Evolutionary conservation across 35 echinoderm and acorn worm species (phyloP).

Genomic region (Apostichopus californicus): DNA sequence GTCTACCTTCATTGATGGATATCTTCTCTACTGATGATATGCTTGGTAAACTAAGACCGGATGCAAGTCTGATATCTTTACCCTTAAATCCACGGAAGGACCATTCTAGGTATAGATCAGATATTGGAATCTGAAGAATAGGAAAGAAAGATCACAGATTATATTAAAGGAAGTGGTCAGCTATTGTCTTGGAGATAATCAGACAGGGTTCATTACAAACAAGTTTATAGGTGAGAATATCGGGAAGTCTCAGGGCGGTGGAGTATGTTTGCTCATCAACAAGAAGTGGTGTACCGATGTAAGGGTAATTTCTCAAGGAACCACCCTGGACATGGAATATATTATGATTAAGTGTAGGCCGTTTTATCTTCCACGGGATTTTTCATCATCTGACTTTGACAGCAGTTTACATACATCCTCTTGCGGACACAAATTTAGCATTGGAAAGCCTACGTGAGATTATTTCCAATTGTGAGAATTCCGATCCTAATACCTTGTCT

Average conservation of each 20-base stretch:
- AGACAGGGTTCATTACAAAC: too few species aligned
- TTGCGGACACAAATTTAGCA: neutral
- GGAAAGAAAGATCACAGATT: too few species aligned
- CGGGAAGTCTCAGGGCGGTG: neutral
- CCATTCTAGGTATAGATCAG: too few species aligned
- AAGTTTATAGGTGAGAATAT: neutral
- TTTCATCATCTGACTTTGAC: slow-evolving; percentile 17
- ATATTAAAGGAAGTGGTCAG: too few species aligned
- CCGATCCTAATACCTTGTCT: slow-evolving; percentile 36
- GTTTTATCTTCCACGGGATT: slow-evolving; percentile 31
- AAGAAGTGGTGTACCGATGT: slow-evolving; percentile 19
- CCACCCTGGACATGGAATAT: slow-evolving; percentile 9
- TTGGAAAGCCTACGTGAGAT: neutral
- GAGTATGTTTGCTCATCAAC: slow-evolving; percentile 2
- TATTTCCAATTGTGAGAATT: slow-evolving; percentile 7
- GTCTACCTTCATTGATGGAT: too few species aligned
- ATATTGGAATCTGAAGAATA: too few species aligned
- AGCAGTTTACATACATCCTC: slow-evolving; percentile 45
- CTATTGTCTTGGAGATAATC: too few species aligned
- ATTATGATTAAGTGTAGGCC: slow-evolving; percentile 44
- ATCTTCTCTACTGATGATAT: too few species aligned
- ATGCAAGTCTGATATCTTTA: too few species aligned
- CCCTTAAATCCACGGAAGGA: too few species aligned
- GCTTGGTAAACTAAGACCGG: too few species aligned
- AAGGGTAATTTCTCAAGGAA: slow-evolving; percentile 1